phyloP scores from a whole-genome alignment of 2,888 invertebrate genomes.

The Eumacrocentrus americanus region DNA sequence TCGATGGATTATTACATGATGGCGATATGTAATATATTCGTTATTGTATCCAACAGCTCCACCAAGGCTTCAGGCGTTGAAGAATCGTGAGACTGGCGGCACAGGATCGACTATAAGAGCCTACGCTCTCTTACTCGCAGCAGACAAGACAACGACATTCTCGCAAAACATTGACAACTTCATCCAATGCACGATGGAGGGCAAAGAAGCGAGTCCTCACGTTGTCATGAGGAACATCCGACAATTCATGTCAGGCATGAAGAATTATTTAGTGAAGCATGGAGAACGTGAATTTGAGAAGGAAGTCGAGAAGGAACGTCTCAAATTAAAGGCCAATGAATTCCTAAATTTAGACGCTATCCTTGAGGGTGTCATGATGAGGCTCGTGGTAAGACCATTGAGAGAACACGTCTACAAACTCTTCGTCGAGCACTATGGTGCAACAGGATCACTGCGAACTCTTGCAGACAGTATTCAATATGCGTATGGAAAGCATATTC shows the following conservation, averaged over 20 bases:
- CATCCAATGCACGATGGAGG: slow-evolving; percentile 89
- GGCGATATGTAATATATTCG: slow-evolving; percentile 24
- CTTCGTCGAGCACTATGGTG: slow-evolving; percentile 87
- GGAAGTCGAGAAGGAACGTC: slow-evolving; percentile 85
- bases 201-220: slow-evolving; percentile 86
- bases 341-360: slow-evolving; percentile 96
- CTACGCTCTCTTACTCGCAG: slow-evolving; percentile 81
- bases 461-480: slow-evolving; percentile 75
- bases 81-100: slow-evolving; percentile 66
- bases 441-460: slow-evolving; percentile 73
- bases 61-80: slow-evolving; percentile 74
- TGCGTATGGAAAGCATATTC: slow-evolving; percentile 71
- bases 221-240: slow-evolving; percentile 89
- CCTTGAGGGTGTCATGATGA: slow-evolving; percentile 92
- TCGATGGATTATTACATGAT: slow-evolving; percentile 17
- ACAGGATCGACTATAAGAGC: slow-evolving; percentile 76
- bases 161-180: slow-evolving; percentile 93
- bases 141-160: slow-evolving; percentile 87
- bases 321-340: slow-evolving; percentile 85
- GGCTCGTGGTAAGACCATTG: slow-evolving; percentile 85
- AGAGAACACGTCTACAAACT: slow-evolving; percentile 83
- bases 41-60: slow-evolving; percentile 68
- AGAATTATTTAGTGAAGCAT: slow-evolving; percentile 95
- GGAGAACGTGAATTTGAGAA: slow-evolving; percentile 92
- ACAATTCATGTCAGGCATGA: slow-evolving; percentile 98